Evolutionary conservation across 2,888 invertebrate genomes (phyloP), one percentile per base, ranked within the genome.

Genomic region (Slavum lentiscoides): DNA sequence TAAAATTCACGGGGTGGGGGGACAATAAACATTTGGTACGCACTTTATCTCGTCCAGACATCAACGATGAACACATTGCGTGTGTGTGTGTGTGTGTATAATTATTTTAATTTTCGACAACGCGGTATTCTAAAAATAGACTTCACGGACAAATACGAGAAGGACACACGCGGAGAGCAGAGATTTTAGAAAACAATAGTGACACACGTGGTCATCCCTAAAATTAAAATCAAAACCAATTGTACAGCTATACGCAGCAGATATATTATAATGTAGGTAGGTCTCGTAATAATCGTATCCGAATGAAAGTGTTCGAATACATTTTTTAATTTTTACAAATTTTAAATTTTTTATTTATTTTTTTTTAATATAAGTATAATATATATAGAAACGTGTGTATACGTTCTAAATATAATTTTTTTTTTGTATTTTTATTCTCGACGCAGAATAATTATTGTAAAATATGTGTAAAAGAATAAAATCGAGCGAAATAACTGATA

Each of bases 31-130:
- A 43, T 66, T 59, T 59, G 39, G 72, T 72, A 30, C 4, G n/a
- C n/a, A 23, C n/a, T 53, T n/a, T 62, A 74, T 73, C 53, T 62
- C 30, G 73, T 62, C 62, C 73, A 62, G 62, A 74, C 73, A 53
- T 74, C 73, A 74, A 74, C 73, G 73, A 62, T 62, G 62, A 74
- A 74, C 73, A 62, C 30, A 74, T 74, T 74, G 73, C n/a, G 73
- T 62, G 49, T 11, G 37, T 23, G 21, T 17, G n/a, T 19, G 62
- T n/a, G 43, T 43, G 13, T 59, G 19, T 72, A 21, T 59, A 21
- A 30, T 30, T 30, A 30, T 30, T 30, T 30, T 30, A 30, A 30
- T 30, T 30, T 30, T 30, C 30, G 72, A 72, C 39, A 59, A 43
- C 59, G 72, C 30, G 4, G 30, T 30, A 30, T 39, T 21, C 59